These are phyloP conservation scores for Ctenicera cuprea DNA, from an alignment of 2,888 invertebrate genomes.

Conservation along the genomic window DNA sequence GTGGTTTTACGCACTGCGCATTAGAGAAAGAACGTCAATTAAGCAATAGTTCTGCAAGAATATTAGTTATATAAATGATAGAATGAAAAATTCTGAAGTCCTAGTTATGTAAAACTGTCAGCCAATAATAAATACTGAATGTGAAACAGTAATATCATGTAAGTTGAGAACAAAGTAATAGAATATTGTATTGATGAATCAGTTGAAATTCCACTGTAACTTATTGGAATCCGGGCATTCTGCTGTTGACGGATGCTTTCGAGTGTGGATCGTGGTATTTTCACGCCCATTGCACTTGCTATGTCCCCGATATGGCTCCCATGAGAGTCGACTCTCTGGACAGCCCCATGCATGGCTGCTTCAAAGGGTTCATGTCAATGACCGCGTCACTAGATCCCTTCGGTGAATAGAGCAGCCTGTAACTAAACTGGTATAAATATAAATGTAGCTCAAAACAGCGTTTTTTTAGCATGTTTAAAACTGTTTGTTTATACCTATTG, in stretches of 20 bases:
- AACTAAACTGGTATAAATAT: conserved; percentile 7
- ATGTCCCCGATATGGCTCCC: conserved; percentile 53
- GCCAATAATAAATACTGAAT: too few species aligned
- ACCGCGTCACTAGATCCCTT: conserved; percentile 40
- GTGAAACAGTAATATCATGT: background rate
- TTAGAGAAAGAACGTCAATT: background rate
- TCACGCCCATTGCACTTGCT: conserved; percentile 55
- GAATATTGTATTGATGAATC: conserved; percentile 42
- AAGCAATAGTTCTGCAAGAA: background rate
- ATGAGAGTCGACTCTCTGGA: conserved; percentile 50
- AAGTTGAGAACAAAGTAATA: conserved; percentile 27
- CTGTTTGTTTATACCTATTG: too few species aligned
- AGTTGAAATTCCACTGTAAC: conserved; percentile 42
- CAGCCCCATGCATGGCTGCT: conserved; percentile 52
- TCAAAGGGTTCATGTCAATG: conserved; percentile 54
- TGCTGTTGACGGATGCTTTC: conserved; percentile 54
- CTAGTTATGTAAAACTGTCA: too few species aligned
- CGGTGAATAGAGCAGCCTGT: conserved; percentile 12
- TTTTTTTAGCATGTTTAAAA: background rate
- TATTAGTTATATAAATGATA: background rate
- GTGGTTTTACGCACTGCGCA: background rate
- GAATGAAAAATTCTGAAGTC: too few species aligned
- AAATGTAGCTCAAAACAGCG: background rate
- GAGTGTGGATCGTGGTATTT: conserved; percentile 55
- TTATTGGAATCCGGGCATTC: conserved; percentile 50